phyloP scores from a whole-genome alignment of 2,113 vertebrate species.

The Oreochromis niloticus region DNA sequence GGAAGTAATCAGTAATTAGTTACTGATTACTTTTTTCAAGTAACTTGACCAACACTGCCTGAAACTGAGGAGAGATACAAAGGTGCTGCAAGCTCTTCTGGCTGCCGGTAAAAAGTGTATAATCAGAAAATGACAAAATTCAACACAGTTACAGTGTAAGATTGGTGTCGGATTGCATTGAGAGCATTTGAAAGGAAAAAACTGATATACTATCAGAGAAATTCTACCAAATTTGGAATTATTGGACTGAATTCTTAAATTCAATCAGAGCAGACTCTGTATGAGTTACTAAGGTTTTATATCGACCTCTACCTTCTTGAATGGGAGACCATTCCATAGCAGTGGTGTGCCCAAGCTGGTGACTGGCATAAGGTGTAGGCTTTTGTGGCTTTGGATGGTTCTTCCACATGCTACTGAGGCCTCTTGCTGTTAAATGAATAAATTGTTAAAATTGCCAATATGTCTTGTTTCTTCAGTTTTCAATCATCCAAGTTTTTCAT shows the following conservation, averaged over 20 bases:
- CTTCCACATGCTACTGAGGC: no score
- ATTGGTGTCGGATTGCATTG: not conserved
- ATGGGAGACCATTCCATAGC: not conserved
- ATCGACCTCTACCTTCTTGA: not conserved
- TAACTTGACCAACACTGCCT: not conserved
- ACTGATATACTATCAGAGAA: not conserved
- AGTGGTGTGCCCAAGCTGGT: no score
- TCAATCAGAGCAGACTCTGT: not conserved
- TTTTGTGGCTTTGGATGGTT: no score
- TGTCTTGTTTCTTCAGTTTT: no score
- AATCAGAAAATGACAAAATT: not conserved
- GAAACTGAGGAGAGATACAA: not conserved
- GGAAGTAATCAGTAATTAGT: no score
- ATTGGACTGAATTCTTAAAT: not conserved
- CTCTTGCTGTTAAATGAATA: no score
- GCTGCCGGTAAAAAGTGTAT: not conserved
- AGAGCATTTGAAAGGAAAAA: not conserved
- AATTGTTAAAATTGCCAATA: no score
- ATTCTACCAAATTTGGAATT: not conserved
- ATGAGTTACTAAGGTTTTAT: not conserved
- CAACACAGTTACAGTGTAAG: not conserved
- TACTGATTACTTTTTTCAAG: no score
- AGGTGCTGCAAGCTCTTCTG: not conserved
- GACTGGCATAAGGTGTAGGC: no score
- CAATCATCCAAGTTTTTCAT: no score